phyloP scores from a whole-genome alignment of 1,140 invertebrate species.

The Ectropis grisescens region DNA sequence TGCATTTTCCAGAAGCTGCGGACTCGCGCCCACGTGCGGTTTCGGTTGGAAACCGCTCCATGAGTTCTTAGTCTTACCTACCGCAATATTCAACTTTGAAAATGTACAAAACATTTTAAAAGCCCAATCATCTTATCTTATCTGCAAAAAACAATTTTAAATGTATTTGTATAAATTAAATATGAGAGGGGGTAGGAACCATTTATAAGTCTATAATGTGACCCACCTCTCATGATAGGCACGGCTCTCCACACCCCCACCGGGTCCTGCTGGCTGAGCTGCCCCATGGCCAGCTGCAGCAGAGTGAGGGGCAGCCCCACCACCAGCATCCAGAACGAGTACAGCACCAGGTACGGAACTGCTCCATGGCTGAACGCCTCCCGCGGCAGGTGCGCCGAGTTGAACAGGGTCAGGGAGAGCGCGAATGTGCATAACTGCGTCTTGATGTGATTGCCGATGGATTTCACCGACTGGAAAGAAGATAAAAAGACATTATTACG shows the following conservation, averaged over 20 bases:
- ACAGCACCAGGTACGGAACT: conserved; percentile 46
- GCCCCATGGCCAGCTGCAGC: conserved; percentile 51
- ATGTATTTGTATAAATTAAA: too few species aligned
- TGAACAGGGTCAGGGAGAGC: conserved; percentile 45
- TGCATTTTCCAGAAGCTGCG: too few species aligned
- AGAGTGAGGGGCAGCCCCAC: conserved; percentile 38
- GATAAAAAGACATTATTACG: too few species aligned
- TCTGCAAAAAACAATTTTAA: too few species aligned
- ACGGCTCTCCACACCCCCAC: conserved; percentile 60
- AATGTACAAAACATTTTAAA: too few species aligned
- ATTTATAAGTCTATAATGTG: too few species aligned
- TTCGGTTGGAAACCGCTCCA: too few species aligned
- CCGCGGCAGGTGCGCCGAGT: conserved; percentile 40
- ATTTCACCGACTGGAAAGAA: conserved; percentile 48
- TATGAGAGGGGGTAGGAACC: too few species aligned
- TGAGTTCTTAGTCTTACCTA: too few species aligned
- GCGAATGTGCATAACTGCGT: conserved; percentile 55
- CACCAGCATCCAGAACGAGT: conserved; percentile 47
- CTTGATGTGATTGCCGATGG: conserved; percentile 34
- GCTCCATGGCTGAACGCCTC: conserved; percentile 51
- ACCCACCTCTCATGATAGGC: conserved; percentile 51
- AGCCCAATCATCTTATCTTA: too few species aligned
- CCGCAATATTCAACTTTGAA: too few species aligned
- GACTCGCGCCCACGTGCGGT: too few species aligned
- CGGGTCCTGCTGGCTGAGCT: conserved; percentile 54